Conservation (phyloP, 2,797 vertebrate species). For the Rhincodon typus region DNA sequence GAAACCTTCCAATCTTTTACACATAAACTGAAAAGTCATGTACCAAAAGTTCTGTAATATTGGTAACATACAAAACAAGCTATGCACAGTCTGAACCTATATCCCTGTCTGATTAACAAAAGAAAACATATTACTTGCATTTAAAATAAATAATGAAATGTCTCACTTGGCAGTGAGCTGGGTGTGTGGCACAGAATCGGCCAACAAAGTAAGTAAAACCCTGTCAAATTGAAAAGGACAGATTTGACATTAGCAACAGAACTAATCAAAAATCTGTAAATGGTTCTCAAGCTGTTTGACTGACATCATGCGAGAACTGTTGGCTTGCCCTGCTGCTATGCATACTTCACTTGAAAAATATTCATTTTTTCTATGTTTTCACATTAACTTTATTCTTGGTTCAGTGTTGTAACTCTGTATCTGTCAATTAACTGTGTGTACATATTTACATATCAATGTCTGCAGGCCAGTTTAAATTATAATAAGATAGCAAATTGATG, state of each 20-base stretch:
- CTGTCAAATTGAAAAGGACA: slow-evolving; percentile 16
- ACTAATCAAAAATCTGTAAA: background rate
- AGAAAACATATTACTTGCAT: background rate
- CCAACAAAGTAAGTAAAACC: slow-evolving; percentile 17
- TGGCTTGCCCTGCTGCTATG: background rate
- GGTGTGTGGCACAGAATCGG: background rate
- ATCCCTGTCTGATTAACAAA: slow-evolving; percentile 6
- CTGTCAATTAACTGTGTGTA: background rate
- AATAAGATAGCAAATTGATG: background rate
- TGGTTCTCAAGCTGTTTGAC: background rate
- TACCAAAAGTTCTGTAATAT: background rate
- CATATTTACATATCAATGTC: background rate
- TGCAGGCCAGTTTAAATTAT: background rate
- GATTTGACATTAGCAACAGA: background rate
- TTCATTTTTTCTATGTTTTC: background rate
- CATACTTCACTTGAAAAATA: slow-evolving; percentile 30
- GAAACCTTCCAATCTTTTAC: background rate
- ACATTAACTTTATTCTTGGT: background rate
- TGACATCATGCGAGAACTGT: slow-evolving; percentile 26
- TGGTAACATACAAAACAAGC: background rate
- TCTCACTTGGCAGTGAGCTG: background rate
- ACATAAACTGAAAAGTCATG: background rate
- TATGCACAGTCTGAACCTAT: background rate
- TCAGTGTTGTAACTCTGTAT: background rate
- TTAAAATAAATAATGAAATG: slow-evolving; percentile 34